A percentile compares a stretch with the other conserved stretches of the same genome.
Conservation (phyloP, 1,140 invertebrate species). For the Babylonia areolata region DNA sequence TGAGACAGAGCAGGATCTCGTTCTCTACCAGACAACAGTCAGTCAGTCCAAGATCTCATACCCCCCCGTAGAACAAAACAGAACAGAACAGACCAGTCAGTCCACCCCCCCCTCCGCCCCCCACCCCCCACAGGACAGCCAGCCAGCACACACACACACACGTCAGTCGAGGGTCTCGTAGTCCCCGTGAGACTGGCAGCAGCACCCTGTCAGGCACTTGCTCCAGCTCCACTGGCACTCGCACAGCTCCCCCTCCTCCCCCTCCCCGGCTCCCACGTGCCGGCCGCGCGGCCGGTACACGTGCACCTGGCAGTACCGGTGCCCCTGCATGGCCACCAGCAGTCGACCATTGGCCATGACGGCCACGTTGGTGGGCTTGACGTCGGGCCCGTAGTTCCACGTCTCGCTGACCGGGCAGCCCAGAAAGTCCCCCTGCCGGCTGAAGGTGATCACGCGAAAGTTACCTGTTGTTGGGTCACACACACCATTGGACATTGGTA, state of each 20-base stretch:
- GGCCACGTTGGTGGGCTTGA: conserved; percentile 28
- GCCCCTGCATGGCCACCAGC: conserved; percentile 34
- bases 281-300: conserved; percentile 1
- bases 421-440: not conserved
- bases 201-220: not conserved
- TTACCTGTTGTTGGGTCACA: no score
- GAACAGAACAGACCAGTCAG: no score
- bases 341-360: not conserved
- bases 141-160: no score
- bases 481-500: no score
- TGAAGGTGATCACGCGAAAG: conserved; percentile 9
- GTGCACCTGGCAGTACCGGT: conserved; percentile 26
- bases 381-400: conserved; percentile 27
- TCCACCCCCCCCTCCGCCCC: not conserved
- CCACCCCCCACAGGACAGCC: no score
- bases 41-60: no score
- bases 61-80: no score
- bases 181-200: not conserved
- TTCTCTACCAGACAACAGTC: no score
- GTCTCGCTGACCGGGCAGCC: conserved; percentile 21
- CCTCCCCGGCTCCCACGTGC: no score
- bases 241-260: not conserved
- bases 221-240: not conserved
- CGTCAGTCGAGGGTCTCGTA: conserved; percentile 4
- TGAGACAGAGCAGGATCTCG: no score